Percentiles rank a stretch among this genome's conserved stretches.
These are phyloP conservation scores for Sinopyrophorus schimmeli DNA, from an alignment of 2,888 invertebrate species.

Conservation along the genomic window DNA sequence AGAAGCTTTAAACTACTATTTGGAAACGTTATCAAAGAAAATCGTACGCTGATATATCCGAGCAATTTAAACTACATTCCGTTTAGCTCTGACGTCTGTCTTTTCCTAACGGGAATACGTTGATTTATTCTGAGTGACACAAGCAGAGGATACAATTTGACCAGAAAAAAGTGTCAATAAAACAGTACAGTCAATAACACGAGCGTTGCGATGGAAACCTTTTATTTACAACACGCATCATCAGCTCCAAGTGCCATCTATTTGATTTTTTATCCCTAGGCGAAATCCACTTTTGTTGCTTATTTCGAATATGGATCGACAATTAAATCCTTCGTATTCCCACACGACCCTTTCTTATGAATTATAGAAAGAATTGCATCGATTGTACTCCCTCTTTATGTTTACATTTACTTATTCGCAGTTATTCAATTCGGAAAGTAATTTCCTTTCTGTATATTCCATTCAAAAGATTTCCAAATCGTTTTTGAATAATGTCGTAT, in stretches of 20 bases:
- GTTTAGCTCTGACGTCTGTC: too few species aligned
- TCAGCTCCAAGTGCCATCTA: slow-evolving; percentile 6
- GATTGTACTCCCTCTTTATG: not conserved
- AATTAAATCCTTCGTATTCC: slow-evolving; percentile 5
- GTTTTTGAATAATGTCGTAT: not conserved
- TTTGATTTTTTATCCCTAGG: too few species aligned
- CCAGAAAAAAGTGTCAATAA: slow-evolving; percentile 21
- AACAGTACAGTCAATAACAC: slow-evolving; percentile 22
- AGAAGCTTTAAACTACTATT: too few species aligned
- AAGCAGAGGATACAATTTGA: slow-evolving; percentile 9
- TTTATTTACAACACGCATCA: slow-evolving; percentile 18
- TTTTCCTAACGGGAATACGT: too few species aligned
- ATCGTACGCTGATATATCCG: too few species aligned
- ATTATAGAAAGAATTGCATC: slow-evolving; percentile 7
- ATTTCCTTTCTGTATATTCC: too few species aligned
- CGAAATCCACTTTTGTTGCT: not conserved
- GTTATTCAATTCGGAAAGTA: not conserved
- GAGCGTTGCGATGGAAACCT: slow-evolving; percentile 16
- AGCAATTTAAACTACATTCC: too few species aligned
- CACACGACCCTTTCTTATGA: slow-evolving; percentile 10
- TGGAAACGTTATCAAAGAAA: too few species aligned
- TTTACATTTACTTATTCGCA: not conserved
- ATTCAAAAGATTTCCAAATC: not conserved
- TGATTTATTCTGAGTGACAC: too few species aligned
- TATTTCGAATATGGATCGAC: slow-evolving; percentile 7